A percentile compares a stretch with the other conserved stretches of the same genome.
Conservation (phyloP, 2,888 invertebrate species). For the Brachypterus glaber region DNA sequence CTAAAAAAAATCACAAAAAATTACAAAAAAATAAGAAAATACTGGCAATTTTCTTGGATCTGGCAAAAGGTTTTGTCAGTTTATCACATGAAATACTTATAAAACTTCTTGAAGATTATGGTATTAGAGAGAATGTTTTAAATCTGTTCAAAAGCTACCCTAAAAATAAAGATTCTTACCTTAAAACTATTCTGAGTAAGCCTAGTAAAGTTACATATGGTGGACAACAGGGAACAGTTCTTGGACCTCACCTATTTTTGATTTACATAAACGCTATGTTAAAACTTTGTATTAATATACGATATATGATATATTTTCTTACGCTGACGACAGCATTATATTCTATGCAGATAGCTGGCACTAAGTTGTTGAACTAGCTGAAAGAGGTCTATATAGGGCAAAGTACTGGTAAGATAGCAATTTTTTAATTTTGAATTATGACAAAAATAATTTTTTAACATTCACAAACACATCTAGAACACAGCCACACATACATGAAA, state of each 20-base stretch:
- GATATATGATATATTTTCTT: too few relatives aligned
- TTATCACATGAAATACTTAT: slow-evolving; percentile 9
- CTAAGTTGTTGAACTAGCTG: too few relatives aligned
- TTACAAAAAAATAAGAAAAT: slow-evolving; percentile 6
- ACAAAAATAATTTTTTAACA: too few relatives aligned
- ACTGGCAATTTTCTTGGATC: slow-evolving; percentile 10
- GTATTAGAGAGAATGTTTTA: slow-evolving; percentile 4
- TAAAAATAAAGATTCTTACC: slow-evolving; percentile 5
- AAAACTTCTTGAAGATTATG: slow-evolving; percentile 1
- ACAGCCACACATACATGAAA: too few relatives aligned
- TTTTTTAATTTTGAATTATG: too few relatives aligned
- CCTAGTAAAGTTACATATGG: slow-evolving; percentile 9
- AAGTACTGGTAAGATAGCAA: too few relatives aligned
- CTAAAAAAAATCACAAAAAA: slow-evolving; percentile 8
- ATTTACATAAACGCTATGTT: slow-evolving; percentile 4
- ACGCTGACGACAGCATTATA: too few relatives aligned
- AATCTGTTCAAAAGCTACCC: slow-evolving; percentile 12
- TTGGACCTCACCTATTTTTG: slow-evolving; percentile 7
- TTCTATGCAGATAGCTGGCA: too few relatives aligned
- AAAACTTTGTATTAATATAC: too few relatives aligned
- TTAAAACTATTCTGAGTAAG: slow-evolving; percentile 8
- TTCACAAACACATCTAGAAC: too few relatives aligned
- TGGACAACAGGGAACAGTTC: too few relatives aligned
- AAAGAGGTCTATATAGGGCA: too few relatives aligned
- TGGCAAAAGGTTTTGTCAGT: slow-evolving; percentile 13